phyloP scores from a whole-genome alignment of 2,113 vertebrate genomes.

The Dryoscopus gambensis region DNA sequence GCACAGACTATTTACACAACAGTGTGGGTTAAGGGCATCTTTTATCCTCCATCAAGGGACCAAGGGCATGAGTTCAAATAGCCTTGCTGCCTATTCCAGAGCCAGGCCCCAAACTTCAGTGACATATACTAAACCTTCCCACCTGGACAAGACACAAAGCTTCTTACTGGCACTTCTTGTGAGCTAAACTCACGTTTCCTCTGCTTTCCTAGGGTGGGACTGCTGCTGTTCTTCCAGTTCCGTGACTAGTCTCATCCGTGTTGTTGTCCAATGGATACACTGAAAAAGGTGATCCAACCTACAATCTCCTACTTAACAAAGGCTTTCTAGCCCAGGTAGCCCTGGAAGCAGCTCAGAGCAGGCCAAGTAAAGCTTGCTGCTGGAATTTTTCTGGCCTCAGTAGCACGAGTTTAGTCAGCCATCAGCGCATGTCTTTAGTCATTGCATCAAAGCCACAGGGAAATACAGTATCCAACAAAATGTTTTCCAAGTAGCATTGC shows the following conservation, averaged over 20 bases:
- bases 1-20: background rate
- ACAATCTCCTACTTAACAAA: background rate
- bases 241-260: background rate
- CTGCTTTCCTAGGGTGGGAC: background rate
- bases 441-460: background rate
- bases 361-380: background rate
- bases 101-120: background rate
- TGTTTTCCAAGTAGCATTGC: background rate
- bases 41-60: background rate
- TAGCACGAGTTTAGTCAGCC: background rate
- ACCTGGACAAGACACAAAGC: background rate
- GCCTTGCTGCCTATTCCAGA: background rate
- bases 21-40: background rate
- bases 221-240: background rate
- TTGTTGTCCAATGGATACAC: background rate
- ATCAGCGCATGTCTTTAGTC: rapidly evolving
- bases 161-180: rapidly evolving
- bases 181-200: background rate
- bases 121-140: background rate
- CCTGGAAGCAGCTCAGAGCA: background rate
- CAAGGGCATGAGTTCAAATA: background rate
- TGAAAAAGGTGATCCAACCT: background rate
- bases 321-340: background rate
- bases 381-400: background rate
- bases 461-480: background rate